phyloP scores from a whole-genome alignment of 1,140 invertebrate species.

The Gryon sp. region DNA sequence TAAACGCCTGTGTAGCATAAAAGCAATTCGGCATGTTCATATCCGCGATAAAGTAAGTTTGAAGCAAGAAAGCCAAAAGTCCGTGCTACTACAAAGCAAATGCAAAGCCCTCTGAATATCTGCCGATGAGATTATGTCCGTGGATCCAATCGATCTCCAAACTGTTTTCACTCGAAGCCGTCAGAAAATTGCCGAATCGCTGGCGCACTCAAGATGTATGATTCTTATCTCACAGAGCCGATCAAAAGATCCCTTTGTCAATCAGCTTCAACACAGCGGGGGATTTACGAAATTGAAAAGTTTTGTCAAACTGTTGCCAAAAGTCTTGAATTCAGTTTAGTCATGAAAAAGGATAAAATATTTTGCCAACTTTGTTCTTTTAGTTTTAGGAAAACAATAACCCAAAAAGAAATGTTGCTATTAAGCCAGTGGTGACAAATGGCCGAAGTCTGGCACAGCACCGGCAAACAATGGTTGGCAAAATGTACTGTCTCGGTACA shows the following conservation, averaged over 20 bases:
- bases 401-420: too few relatives aligned
- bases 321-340: constrained; percentile 2
- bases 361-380: constrained; percentile 23
- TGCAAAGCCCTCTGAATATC: too few relatives aligned
- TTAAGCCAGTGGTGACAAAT: too few relatives aligned
- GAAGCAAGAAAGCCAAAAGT: too few relatives aligned
- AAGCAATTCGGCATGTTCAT: constrained; percentile 22
- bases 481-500: too few relatives aligned
- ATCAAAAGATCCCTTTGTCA: neutral
- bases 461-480: too few relatives aligned
- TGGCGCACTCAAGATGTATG: too few relatives aligned
- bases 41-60: neutral
- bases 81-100: too few relatives aligned
- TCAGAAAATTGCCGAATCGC: too few relatives aligned
- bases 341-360: constrained; percentile 1
- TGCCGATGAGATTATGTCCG: too few relatives aligned
- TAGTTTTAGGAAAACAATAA: constrained; percentile 12
- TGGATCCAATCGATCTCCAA: constrained; percentile 5
- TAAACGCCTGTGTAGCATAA: neutral
- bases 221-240: constrained; percentile 14
- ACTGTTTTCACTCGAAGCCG: constrained; percentile 2
- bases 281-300: constrained; percentile 32
- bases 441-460: too few relatives aligned
- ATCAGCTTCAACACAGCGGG: neutral
- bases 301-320: constrained; percentile 17